Evolutionary conservation across 1,140 invertebrate species (phyloP).

Genomic region (Xylocopa sonorina): DNA sequence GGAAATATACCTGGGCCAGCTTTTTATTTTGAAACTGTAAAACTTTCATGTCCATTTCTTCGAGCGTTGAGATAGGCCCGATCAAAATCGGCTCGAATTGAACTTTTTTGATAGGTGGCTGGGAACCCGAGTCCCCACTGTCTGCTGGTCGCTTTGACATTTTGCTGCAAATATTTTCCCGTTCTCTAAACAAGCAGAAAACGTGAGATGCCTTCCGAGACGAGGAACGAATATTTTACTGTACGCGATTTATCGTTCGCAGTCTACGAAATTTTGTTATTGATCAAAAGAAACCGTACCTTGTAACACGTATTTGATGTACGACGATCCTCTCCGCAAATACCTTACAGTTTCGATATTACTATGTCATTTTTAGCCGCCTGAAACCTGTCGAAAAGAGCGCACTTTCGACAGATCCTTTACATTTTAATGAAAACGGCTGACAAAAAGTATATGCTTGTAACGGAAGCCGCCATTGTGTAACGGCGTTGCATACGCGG

Average conservation of each 20-base stretch:
- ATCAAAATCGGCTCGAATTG: constrained; percentile 96
- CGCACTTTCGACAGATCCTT: constrained; percentile 49
- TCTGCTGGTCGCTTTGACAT: constrained; percentile 90
- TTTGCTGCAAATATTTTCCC: constrained; percentile 62
- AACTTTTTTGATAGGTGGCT: constrained; percentile 94
- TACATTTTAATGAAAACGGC: constrained; percentile 49
- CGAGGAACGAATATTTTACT: neutral
- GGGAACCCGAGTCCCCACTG: constrained; percentile 83
- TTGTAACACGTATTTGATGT: constrained; percentile 28
- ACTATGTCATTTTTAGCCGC: constrained; percentile 54
- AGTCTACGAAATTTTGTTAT: constrained; percentile 38
- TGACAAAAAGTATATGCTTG: constrained; percentile 42
- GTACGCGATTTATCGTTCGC: constrained; percentile 42
- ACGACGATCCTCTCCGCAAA: constrained; percentile 24
- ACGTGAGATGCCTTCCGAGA: constrained; percentile 8
- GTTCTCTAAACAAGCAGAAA: constrained; percentile 30
- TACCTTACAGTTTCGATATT: constrained; percentile 1
- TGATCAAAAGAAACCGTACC: constrained; percentile 50
- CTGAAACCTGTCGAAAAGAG: constrained; percentile 27
- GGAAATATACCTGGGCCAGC: constrained; percentile 89
- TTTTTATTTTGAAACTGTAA: constrained; percentile 98
- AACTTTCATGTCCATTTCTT: constrained; percentile 99
- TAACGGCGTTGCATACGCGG: constrained; percentile 50
- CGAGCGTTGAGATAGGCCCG: constrained; percentile 95
- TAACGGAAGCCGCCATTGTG: constrained; percentile 68